Evolutionary conservation across 2,797 vertebrate species (phyloP).

Genomic region (Potorous gilbertii): DNA sequence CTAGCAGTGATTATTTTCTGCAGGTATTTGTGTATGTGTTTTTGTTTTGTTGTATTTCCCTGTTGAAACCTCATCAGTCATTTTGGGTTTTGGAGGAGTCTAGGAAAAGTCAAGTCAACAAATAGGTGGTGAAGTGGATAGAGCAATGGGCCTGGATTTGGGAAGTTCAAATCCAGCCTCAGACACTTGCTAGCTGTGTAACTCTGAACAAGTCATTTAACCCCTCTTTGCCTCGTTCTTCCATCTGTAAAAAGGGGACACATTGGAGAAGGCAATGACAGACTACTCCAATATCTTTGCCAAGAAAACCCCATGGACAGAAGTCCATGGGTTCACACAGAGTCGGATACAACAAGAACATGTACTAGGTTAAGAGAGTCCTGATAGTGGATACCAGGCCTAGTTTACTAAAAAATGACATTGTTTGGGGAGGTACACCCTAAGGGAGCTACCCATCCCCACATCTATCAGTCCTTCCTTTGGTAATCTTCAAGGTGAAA

Average conservation of each 20-base stretch:
- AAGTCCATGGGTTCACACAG: background rate
- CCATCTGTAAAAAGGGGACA: background rate
- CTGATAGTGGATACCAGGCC: no score
- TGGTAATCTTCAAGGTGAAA: no score
- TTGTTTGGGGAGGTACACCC: no score
- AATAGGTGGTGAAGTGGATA: background rate
- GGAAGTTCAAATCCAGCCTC: background rate
- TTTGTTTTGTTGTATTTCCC: background rate
- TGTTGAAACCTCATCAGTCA: background rate
- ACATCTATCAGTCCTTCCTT: no score
- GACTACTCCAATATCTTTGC: background rate
- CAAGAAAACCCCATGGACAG: background rate
- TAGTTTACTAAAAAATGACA: no score
- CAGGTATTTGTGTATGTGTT: background rate
- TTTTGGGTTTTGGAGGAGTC: background rate
- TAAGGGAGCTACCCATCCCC: no score
- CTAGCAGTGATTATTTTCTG: background rate
- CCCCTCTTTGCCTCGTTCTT: background rate
- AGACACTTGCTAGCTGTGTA: background rate
- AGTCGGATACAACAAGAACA: background rate
- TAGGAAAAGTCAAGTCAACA: background rate
- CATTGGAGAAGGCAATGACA: background rate
- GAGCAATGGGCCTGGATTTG: background rate
- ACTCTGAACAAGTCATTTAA: background rate
- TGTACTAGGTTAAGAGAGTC: background rate